These are phyloP conservation scores for Manacus vitellinus DNA, from an alignment of 2,113 vertebrate species.

Conservation along the genomic window DNA sequence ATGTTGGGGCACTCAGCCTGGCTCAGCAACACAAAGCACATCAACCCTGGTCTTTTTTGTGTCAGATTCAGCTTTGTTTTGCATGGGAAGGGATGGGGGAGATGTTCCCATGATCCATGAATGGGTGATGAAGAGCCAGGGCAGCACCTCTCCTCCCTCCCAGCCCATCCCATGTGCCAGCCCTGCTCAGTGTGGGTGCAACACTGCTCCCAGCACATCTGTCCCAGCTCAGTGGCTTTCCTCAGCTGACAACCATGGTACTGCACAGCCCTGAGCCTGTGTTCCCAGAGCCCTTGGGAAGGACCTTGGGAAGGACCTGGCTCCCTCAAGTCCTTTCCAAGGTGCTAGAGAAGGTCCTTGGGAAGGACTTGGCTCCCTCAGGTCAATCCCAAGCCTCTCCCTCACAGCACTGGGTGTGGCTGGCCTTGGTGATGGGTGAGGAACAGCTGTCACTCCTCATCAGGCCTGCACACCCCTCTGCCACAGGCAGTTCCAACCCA, in stretches of 20 bases:
- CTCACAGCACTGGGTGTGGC: not conserved
- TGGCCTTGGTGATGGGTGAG: not conserved
- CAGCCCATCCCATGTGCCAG: not conserved
- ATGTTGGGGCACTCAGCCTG: fast-evolving
- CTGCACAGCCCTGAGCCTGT: not conserved
- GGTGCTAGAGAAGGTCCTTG: not conserved
- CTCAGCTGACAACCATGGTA: not conserved
- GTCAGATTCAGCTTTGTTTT: not conserved
- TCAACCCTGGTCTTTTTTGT: not conserved
- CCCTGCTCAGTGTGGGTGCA: not conserved
- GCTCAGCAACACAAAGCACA: not conserved
- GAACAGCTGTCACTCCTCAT: not conserved
- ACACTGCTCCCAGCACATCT: not conserved
- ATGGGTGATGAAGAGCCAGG: not conserved
- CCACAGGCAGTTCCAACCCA: fast-evolving
- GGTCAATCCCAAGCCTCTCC: not conserved
- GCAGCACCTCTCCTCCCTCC: not conserved
- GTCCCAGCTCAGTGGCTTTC: not conserved
- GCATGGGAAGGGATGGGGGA: not conserved
- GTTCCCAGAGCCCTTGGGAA: not conserved
- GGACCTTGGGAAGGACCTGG: not conserved
- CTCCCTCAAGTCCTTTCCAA: not conserved
- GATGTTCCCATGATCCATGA: not conserved
- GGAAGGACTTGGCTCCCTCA: not conserved
- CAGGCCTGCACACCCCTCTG: not conserved